Base-by-base conservation (phyloP, 1,140 invertebrate genomes). In the Aphidius gifuensis region DNA sequence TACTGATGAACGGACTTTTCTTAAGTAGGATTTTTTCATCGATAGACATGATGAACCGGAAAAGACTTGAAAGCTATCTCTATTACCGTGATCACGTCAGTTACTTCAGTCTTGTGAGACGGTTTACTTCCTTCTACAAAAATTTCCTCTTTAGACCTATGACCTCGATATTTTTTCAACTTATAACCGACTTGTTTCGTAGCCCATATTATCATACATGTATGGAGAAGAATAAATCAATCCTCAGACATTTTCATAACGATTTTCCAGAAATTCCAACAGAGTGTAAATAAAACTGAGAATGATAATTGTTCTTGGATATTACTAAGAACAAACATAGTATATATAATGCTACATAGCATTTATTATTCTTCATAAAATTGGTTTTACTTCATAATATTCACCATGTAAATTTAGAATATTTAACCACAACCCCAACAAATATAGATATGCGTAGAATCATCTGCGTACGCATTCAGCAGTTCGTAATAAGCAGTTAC, bases 401-500 rank as follows among this genome's bases (percentile, higher is more conserved):
- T 32, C 23, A 32, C 23, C 23, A 32, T 32, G 23, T 32, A 32
- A 32, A 32, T 32, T 32, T 32, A 32, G 2, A 32, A 32, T 32
- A 32, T 61, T 7, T 3, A 45, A 48, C 60, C 51, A 56, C 60
- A 61, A 42, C 40, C 53, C 16, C 0, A 6, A 11, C 45, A 32
- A 48, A 61, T 61, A 56, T 53, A 42, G 23, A 50, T 61, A 43
- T 61, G 60, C 60, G 60, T 56, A 60, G 50, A 68, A 65, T 63
- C 64, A 71, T 72, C 60, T 61, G 62, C 57, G 51, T 56, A 46
- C 53, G 69, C 64, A 70, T 66, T 62, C 58, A 64, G 49, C 44
- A 63, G 64, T 66, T 69, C 38, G 71, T 72, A 71, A 72, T 71
- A 73, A 73, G 71, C 71, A 68, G 68, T 72, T 72, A 71, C 68